Conservation (phyloP, 2,797 vertebrate genomes). For the Malurus leucopterus region DNA sequence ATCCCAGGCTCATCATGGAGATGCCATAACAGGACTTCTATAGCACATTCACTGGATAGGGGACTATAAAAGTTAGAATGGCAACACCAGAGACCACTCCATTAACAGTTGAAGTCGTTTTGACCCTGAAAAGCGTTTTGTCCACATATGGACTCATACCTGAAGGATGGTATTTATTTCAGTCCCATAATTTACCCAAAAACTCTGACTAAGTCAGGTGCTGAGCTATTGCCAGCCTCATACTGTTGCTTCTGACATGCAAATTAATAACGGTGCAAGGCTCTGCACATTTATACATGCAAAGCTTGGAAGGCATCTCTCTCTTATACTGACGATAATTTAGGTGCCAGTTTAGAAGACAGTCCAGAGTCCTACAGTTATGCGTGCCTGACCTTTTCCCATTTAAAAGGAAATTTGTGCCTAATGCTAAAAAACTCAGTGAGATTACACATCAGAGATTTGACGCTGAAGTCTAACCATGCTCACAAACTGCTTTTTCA, state of each 20-base stretch:
- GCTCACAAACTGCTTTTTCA: not conserved
- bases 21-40: not conserved
- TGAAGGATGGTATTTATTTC: not conserved
- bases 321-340: not conserved
- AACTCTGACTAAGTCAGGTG: not conserved
- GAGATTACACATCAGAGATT: not conserved
- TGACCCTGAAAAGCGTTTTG: not conserved
- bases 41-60: not conserved
- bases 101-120: rapidly evolving
- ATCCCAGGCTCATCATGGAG: not conserved
- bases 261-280: not conserved
- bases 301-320: not conserved
- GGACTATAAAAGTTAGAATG: not conserved
- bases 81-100: not conserved
- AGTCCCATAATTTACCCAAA: not conserved
- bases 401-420: not conserved
- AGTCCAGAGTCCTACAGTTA: not conserved
- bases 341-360: not conserved
- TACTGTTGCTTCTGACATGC: not conserved
- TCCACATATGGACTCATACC: not conserved
- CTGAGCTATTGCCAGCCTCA: not conserved
- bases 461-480: not conserved
- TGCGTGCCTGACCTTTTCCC: not conserved
- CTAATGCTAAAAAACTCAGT: not conserved
- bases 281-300: not conserved